phyloP scores from a whole-genome alignment of 2,888 invertebrate genomes.

The Gymnosoma rotundatum region DNA sequence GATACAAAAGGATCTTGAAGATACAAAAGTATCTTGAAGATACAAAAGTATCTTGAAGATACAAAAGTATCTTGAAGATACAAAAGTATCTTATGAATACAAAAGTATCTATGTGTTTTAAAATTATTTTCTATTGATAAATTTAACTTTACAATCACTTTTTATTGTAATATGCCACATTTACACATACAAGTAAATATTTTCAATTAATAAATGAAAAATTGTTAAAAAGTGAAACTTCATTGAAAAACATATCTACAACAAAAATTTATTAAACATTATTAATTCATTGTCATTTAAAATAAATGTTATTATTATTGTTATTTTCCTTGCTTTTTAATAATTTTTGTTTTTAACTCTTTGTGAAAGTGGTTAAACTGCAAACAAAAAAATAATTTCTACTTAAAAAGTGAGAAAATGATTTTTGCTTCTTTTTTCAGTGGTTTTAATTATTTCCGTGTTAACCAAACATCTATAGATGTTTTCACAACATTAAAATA shows the following conservation, averaged over 20 bases:
- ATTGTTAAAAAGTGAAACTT: conserved; percentile 29
- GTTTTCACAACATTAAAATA: conserved; percentile 11
- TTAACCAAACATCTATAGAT: conserved; percentile 56
- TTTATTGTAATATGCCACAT: background rate
- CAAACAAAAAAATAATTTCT: conserved; percentile 45
- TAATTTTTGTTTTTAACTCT: conserved; percentile 16
- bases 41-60: background rate
- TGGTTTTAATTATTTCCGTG: conserved; percentile 61
- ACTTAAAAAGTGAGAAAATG: conserved; percentile 45
- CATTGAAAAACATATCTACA: background rate
- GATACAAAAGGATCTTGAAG: conserved; percentile 1
- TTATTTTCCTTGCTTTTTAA: conserved; percentile 24
- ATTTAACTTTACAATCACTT: background rate
- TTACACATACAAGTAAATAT: background rate
- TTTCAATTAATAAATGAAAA: background rate
- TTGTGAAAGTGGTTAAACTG: conserved; percentile 67
- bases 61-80: conserved; percentile 8
- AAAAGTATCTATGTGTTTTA: background rate
- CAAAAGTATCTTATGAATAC: no score
- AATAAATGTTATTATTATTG: conserved; percentile 34
- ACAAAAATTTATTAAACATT: conserved; percentile 9
- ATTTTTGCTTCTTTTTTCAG: conserved; percentile 41
- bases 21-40: background rate
- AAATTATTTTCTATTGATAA: background rate
- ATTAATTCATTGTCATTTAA: conserved; percentile 50